phyloP scores from a whole-genome alignment of 1,140 invertebrate genomes.

The Palaemon carinicauda region DNA sequence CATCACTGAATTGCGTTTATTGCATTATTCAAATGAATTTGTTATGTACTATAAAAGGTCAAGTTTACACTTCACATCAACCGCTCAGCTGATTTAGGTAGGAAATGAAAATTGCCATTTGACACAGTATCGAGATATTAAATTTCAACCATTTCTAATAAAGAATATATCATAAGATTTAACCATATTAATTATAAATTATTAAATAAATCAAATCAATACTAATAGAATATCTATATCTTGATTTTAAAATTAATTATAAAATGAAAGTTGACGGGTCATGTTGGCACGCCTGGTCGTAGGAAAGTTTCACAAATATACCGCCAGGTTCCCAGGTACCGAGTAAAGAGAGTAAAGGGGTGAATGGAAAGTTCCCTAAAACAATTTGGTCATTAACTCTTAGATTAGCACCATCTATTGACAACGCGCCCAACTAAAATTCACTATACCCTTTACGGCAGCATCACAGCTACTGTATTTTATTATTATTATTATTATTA shows the following conservation, averaged over 20 bases:
- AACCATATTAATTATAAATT: background rate
- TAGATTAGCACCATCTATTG: too few relatives aligned
- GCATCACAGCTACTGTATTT: too few relatives aligned
- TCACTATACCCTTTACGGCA: too few relatives aligned
- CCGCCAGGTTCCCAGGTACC: background rate
- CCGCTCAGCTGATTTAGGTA: constrained; percentile 1
- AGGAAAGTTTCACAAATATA: background rate
- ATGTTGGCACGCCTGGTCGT: background rate
- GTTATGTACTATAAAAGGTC: too few relatives aligned
- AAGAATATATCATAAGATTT: background rate
- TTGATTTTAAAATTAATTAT: background rate
- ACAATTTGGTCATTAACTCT: too few relatives aligned
- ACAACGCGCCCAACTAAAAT: too few relatives aligned
- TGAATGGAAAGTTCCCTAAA: too few relatives aligned
- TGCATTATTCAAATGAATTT: too few relatives aligned
- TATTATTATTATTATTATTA: too few relatives aligned
- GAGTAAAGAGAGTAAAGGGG: too few relatives aligned
- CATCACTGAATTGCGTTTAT: too few relatives aligned
- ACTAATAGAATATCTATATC: background rate
- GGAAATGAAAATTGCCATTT: background rate
- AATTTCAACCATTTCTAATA: background rate
- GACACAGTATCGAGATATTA: background rate
- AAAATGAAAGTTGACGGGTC: background rate
- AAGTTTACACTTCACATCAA: too few relatives aligned
- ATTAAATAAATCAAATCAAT: background rate